Conservation (phyloP, 2,797 vertebrate species). For the Vultur gryphus region DNA sequence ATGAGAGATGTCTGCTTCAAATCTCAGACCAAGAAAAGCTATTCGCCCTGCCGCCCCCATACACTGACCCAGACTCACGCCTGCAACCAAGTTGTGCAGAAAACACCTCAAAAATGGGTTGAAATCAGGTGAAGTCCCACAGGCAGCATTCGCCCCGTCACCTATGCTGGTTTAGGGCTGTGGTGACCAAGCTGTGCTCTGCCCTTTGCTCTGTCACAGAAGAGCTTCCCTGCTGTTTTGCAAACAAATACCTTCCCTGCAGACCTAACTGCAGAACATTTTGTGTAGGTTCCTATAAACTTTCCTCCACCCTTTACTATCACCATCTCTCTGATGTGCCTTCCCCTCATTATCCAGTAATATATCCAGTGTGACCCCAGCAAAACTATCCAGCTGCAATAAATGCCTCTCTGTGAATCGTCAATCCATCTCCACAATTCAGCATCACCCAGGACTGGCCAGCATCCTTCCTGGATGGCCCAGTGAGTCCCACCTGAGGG, state of each 20-base stretch:
- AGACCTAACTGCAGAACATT: too few species aligned
- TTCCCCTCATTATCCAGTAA: fast-evolving
- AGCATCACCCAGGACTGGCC: background rate
- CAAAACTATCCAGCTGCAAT: background rate
- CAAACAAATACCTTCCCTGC: background rate
- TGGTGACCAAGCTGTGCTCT: background rate
- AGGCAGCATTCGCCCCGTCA: too few species aligned
- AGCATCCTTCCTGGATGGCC: background rate
- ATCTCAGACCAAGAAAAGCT: background rate
- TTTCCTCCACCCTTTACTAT: background rate
- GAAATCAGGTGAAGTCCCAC: background rate
- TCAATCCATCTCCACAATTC: background rate
- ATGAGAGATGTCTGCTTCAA: background rate
- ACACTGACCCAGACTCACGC: fast-evolving
- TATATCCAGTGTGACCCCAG: background rate
- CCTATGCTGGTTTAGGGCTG: fast-evolving
- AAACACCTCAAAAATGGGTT: background rate
- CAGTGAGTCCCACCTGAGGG: background rate
- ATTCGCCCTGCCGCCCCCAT: fast-evolving
- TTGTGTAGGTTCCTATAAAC: background rate
- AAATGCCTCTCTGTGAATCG: background rate
- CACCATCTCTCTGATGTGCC: fast-evolving
- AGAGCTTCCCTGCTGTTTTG: background rate
- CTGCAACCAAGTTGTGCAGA: background rate
- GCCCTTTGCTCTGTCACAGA: background rate